Percentiles rank a stretch among this genome's conserved stretches.
These are phyloP conservation scores for Leptobrachium ailaonicum DNA, from an alignment of 2,113 vertebrate species.

Conservation along the genomic window DNA sequence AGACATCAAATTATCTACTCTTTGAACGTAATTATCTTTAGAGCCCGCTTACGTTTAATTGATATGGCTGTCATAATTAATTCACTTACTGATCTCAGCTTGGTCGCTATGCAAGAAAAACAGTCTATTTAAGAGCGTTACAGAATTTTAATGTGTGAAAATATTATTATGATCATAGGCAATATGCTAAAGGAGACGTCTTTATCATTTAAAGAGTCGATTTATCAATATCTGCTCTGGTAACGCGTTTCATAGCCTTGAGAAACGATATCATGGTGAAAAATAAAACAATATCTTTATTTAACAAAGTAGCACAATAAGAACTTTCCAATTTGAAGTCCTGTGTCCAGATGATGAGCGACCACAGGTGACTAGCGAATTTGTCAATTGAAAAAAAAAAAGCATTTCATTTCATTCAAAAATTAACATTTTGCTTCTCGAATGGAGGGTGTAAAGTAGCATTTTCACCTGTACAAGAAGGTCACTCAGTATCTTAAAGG, in stretches of 20 bases:
- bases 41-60: conserved; percentile 76
- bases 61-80: conserved; percentile 80
- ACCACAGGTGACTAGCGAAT: too few species aligned
- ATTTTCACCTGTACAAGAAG: too few species aligned
- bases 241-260: background rate
- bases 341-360: too few species aligned
- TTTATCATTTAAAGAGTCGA: background rate
- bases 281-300: too few species aligned
- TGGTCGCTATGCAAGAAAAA: conserved; percentile 62
- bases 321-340: too few species aligned
- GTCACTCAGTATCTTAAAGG: too few species aligned
- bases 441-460: too few species aligned
- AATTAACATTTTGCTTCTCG: too few species aligned
- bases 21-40: conserved; percentile 75
- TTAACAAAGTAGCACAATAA: too few species aligned
- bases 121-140: conserved; percentile 32
- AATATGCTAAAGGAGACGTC: conserved; percentile 17
- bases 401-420: too few species aligned
- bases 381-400: too few species aligned
- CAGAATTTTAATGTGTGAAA: conserved; percentile 30
- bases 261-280: too few species aligned
- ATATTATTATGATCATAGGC: conserved; percentile 27
- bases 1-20: conserved; percentile 76
- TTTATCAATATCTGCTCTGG: conserved; percentile 33
- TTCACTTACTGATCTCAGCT: conserved; percentile 72